These are phyloP conservation scores for Musca domestica DNA, from an alignment of 1,140 invertebrate genomes.

Conservation along the genomic window DNA sequence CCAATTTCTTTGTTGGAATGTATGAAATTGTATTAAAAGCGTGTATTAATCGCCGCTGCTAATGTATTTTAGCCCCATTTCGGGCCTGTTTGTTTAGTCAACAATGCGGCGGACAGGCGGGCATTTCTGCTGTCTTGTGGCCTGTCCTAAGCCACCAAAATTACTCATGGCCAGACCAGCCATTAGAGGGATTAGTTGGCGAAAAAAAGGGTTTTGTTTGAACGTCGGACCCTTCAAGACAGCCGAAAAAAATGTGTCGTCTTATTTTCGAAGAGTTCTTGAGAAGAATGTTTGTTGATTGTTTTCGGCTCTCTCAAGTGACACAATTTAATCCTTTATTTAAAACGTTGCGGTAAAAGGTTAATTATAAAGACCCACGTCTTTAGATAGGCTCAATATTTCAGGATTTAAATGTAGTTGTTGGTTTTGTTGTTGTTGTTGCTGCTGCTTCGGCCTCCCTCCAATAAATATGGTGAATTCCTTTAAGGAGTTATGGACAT, in stretches of 20 bases:
- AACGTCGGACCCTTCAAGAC: not conserved
- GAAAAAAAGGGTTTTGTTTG: constrained; percentile 7
- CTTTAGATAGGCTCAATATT: constrained; percentile 14
- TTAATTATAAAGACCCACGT: constrained; percentile 1
- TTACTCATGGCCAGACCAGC: constrained; percentile 11
- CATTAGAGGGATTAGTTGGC: constrained; percentile 8
- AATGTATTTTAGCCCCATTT: constrained; percentile 11
- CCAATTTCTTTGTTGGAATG: not conserved
- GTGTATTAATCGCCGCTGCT: constrained; percentile 16
- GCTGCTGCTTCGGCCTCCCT: not conserved
- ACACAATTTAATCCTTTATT: constrained; percentile 14
- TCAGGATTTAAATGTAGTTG: constrained; percentile 2
- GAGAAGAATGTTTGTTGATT: not conserved
- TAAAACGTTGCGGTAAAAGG: constrained; percentile 16
- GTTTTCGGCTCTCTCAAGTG: constrained; percentile 6
- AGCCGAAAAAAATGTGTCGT: not conserved
- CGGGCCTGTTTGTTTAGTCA: not conserved
- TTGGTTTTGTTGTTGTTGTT: not conserved
- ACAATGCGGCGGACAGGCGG: not conserved
- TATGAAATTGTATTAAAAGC: constrained; percentile 15
- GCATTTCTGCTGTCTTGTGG: not conserved
- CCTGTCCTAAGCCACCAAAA: constrained; percentile 4
- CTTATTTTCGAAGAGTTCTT: not conserved
- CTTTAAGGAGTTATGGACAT: too few relatives aligned
- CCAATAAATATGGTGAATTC: too few relatives aligned